phyloP scores from a whole-genome alignment of 2,797 vertebrate species.

The Gymnodraco acuticeps region DNA sequence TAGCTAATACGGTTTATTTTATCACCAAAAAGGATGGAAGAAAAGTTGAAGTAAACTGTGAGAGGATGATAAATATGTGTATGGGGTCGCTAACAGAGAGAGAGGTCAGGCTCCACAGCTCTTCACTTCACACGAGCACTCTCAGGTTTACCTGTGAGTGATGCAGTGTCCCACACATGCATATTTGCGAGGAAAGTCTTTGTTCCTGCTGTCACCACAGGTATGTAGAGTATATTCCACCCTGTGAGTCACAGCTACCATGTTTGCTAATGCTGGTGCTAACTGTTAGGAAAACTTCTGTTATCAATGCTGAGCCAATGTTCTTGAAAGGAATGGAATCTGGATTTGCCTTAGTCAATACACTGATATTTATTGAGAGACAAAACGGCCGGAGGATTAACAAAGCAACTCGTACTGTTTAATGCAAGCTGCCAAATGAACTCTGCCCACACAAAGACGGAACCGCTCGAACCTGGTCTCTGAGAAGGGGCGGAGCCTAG shows the following conservation, averaged over 20 bases:
- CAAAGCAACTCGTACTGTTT: no score
- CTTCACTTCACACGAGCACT: conserved; percentile 14
- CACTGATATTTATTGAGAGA: no score
- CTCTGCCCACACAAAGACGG: no score
- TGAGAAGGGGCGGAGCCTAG: no score
- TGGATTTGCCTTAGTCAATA: no score
- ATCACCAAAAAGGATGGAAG: not conserved
- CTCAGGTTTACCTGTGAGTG: conserved; percentile 3
- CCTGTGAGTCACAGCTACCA: conserved; percentile 23
- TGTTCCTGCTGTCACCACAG: conserved; percentile 4
- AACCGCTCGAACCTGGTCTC: no score
- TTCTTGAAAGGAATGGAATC: no score
- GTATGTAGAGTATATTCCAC: conserved; percentile 3
- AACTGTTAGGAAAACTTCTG: no score
- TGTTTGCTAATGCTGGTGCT: not conserved
- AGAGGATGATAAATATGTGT: not conserved
- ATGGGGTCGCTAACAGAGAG: not conserved
- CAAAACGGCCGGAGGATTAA: no score
- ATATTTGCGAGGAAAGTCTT: conserved; percentile 13
- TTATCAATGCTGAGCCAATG: no score
- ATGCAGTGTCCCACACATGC: conserved; percentile 7
- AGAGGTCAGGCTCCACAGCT: conserved; percentile 6
- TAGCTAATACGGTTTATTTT: not conserved
- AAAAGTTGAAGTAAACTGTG: conserved; percentile 5
- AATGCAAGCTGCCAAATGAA: no score